Percentiles rank a stretch among this genome's conserved stretches.
phyloP scores from a whole-genome alignment of 2,888 invertebrate species.

The Leucozona laternaria region DNA sequence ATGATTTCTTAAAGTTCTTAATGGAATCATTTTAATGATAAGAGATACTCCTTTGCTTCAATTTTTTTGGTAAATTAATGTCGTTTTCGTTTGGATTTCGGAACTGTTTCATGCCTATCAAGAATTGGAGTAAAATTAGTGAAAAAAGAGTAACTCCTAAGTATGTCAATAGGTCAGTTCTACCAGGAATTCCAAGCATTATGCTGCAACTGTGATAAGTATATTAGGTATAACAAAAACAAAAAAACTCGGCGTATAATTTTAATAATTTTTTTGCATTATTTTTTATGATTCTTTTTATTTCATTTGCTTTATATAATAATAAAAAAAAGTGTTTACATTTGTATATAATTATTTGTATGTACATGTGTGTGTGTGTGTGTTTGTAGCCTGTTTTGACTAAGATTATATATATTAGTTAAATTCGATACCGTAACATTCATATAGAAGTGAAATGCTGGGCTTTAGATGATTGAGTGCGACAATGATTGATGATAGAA shows the following conservation, averaged over 20 bases:
- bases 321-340: conserved; percentile 36
- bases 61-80: too few species aligned
- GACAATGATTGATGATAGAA: conserved; percentile 3
- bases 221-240: too few species aligned
- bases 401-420: conserved; percentile 49
- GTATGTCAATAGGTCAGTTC: too few species aligned
- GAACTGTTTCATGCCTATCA: too few species aligned
- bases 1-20: too few species aligned
- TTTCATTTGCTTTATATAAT: conserved; percentile 63
- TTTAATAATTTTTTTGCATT: conserved; percentile 31
- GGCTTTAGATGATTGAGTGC: conserved; percentile 21
- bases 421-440: conserved; percentile 60
- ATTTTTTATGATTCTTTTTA: conserved; percentile 67
- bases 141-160: too few species aligned
- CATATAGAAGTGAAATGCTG: conserved; percentile 29
- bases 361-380: conserved; percentile 50
- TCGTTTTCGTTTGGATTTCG: too few species aligned
- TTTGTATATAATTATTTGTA: conserved; percentile 64
- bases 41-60: too few species aligned
- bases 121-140: too few species aligned
- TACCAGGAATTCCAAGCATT: too few species aligned
- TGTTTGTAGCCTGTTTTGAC: conserved; percentile 63
- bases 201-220: too few species aligned
- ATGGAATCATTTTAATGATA: too few species aligned
- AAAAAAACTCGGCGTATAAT: not conserved